Evolutionary conservation across 64 coral and sea anemone genomes (phyloP), one percentile per base, ranked within the genome.

Genomic region (Catalaphyllia jardinei): DNA sequence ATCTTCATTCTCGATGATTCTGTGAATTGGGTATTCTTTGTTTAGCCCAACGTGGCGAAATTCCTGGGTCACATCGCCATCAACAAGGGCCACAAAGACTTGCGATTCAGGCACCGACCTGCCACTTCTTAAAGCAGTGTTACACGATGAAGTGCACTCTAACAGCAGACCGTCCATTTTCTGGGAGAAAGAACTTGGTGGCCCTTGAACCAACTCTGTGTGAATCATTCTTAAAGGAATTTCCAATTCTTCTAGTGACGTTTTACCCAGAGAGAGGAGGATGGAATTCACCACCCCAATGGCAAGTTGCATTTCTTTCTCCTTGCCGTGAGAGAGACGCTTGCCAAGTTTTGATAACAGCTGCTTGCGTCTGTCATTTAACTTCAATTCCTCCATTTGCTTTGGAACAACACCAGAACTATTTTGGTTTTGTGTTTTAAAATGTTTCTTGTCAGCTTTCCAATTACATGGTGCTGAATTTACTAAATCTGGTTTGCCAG

Each of bases 271-370:
- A 71, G n/a, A 62, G 31, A 8, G 13, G 62, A 75, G 39, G 18
- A 89, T 63, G 52, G 62, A 59, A 78, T 67, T 77, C 15, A 89
- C 49, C 16, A 94, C 81, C 62, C 89, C 80, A 27, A 89, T 18
- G 3, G 92, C 92, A 10, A 94, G 76, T 19, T 30, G 62, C 92
- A 94, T 94, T 89, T 86, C 92, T 39, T 46, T 71, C 8, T 94
- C 79, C 62, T 94, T 89, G 8, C 92, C 92, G 35, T 94, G 92
- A 64, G 80, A 74, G 54, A 94, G 59, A 31, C 60, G 25, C 11
- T 78, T 35, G 31, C 87, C 92, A 60, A 86, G 73, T 2, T 19
- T 33, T 59, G 63, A 52, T 19, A 85, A 67, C 38, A 71, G 9
- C 22, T 50, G 17, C 15, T 69, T 46, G 24, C 69, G 69, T 71